A percentile compares a stretch with the other conserved stretches of the same genome.
These are phyloP conservation scores for Bergia sp. DNA, from an alignment of 92 coral and sea anemone species.

Conservation along the genomic window DNA sequence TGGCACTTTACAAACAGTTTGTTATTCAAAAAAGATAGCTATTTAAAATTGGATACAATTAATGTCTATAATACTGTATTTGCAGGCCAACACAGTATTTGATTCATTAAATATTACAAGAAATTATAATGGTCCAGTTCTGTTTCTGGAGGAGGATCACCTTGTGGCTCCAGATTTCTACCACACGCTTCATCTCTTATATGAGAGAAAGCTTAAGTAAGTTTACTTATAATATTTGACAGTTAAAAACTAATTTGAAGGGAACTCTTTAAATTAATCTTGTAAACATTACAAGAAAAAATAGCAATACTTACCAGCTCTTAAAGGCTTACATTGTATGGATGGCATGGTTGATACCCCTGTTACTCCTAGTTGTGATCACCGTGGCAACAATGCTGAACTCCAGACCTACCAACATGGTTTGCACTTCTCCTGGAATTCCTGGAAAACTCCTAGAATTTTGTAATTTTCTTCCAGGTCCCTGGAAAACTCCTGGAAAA, in stretches of 20 bases:
- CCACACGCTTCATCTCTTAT: slow-evolving; percentile 69
- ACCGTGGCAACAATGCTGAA: no score
- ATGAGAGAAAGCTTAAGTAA: slow-evolving; percentile 67
- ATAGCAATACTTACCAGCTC: background rate
- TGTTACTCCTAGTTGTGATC: no score
- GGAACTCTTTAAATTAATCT: no score
- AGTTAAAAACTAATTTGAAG: background rate
- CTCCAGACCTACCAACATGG: no score
- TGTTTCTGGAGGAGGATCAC: slow-evolving; percentile 97
- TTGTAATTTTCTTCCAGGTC: no score
- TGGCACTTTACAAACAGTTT: no score
- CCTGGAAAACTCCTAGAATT: no score
- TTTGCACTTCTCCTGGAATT: no score
- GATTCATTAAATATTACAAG: slow-evolving; percentile 75
- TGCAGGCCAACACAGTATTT: slow-evolving; percentile 86
- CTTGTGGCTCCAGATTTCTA: slow-evolving; percentile 96
- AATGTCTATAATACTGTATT: background rate
- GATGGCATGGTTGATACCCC: no score
- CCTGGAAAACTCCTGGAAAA: no score
- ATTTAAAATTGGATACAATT: background rate
- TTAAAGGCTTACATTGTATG: background rate
- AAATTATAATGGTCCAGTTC: slow-evolving; percentile 80
- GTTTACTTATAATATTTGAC: slow-evolving; percentile 3
- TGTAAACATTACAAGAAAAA: background rate
- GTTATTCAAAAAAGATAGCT: background rate